Base-by-base conservation (phyloP, 2,888 invertebrate species). In the Byasa hedistus region DNA sequence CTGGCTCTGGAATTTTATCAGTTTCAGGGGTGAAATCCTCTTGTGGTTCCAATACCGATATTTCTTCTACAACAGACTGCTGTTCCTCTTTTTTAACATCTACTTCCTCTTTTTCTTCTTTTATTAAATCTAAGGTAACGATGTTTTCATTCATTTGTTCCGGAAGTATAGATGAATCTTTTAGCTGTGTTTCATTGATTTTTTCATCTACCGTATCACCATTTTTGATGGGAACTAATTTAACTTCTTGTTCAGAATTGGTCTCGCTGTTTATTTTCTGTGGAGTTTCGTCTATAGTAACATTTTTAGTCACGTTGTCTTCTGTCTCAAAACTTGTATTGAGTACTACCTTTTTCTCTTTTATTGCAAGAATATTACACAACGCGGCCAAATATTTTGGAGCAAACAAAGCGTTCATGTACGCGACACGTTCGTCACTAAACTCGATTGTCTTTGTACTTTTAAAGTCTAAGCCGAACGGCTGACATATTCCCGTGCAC, bases 351-450 rank as follows among this genome's bases (percentile, higher is more conserved):
- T 94, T 94, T 73, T 93, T 93, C 74, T 95, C 94, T 71, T 93
- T 91, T 69, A 95, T 93, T 51, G 95, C 95, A 67, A 96, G 81
- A 48, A 95, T 92, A 83, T 96, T 96, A 84, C 97, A 97, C 71
- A 97, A 87, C 24, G 96, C 96, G 23, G 95, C 94, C 72, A 96
- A 86, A 82, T 95, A 95, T 76, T 94, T 94, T 36, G 92, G 85
- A 17, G 95, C 92, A 73, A 96, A 93, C 72, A 95, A 91, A 73
- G 94, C 92, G 52, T 94, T 92, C 70, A 94, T 90, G 76, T 94
- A 94, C 71, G 93, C 93, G 69, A 89, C 90, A 60, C 92, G 87
- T 71, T 89, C 87, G 62, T 87, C 85, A 79, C 85, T 85, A 75
- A 89, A 91, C 74, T 89, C 89, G 75, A 90, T 86, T 72, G 87